Conservation (phyloP, 2,113 vertebrate genomes). For the Aegotheles bennettii region DNA sequence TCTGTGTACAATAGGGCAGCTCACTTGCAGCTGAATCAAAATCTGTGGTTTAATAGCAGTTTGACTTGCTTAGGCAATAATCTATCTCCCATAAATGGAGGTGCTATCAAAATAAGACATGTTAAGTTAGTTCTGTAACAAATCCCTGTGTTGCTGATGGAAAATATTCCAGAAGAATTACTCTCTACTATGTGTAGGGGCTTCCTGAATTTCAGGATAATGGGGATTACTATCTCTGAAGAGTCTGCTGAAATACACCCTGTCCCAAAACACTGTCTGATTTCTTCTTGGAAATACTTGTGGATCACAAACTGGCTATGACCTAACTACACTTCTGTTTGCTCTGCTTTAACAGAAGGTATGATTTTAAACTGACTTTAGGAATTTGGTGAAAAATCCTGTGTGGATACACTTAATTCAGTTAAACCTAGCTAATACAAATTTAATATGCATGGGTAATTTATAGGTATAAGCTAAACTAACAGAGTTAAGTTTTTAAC, state of each 20-base stretch:
- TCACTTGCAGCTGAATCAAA: constrained; percentile 23
- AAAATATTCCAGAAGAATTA: constrained; percentile 2
- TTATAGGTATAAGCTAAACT: constrained; percentile 35
- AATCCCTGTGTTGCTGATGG: not conserved
- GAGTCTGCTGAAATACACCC: not conserved
- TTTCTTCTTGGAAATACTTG: not conserved
- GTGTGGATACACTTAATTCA: constrained; percentile 22
- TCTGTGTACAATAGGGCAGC: not conserved
- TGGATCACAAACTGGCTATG: not conserved
- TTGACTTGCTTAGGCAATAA: constrained; percentile 15
- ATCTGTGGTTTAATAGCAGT: constrained; percentile 28
- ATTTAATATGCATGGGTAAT: constrained; percentile 29
- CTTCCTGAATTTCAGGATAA: constrained; percentile 11
- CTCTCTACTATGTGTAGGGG: not conserved
- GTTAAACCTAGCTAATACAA: constrained; percentile 22
- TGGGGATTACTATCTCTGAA: not conserved
- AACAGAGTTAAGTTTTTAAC: constrained; percentile 39
- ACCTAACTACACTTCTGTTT: not conserved
- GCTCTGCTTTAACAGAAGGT: not conserved
- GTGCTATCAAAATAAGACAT: constrained; percentile 22
- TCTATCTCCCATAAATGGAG: not conserved
- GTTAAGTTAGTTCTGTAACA: constrained; percentile 18
- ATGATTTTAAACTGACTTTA: not conserved
- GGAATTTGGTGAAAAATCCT: constrained; percentile 4
- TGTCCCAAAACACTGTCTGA: not conserved